Evolutionary conservation across 2,797 vertebrate species (phyloP).

Genomic region (Psittacula echo): DNA sequence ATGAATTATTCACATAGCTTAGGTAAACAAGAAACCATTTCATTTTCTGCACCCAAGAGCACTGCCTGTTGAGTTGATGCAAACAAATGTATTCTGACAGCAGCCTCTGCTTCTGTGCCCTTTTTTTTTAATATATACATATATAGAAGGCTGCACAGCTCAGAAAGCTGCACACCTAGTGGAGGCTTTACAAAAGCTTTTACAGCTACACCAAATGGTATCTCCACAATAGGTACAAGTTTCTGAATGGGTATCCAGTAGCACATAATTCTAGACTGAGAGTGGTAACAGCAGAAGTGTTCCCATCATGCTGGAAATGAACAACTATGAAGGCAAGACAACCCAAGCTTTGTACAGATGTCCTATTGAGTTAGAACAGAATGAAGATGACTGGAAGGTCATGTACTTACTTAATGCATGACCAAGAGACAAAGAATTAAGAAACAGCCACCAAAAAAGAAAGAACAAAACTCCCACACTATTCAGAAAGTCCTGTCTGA

Average conservation of each 20-base stretch:
- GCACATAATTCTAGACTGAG: not conserved
- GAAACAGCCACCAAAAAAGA: not conserved
- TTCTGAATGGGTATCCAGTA: not conserved
- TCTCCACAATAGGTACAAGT: fast-evolving
- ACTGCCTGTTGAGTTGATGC: fast-evolving
- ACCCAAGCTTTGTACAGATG: not conserved
- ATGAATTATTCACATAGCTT: conserved; percentile 1
- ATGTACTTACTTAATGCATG: fast-evolving
- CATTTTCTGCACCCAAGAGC: not conserved
- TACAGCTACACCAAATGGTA: not conserved
- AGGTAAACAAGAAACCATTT: not conserved
- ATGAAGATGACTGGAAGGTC: not conserved
- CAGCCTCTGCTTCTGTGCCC: not conserved
- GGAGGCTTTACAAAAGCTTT: not conserved
- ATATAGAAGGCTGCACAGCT: not conserved
- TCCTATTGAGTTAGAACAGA: not conserved
- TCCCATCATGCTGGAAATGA: fast-evolving
- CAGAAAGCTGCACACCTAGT: not conserved
- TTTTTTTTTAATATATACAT: not conserved
- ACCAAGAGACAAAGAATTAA: not conserved
- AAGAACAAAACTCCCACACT: fast-evolving
- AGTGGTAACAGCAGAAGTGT: not conserved
- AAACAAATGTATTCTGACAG: not conserved
- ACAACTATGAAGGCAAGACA: not conserved
- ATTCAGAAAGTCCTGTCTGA: not conserved